Evolutionary conservation across 2,797 vertebrate species (phyloP).

Genomic region (Acridotheres tristis): DNA sequence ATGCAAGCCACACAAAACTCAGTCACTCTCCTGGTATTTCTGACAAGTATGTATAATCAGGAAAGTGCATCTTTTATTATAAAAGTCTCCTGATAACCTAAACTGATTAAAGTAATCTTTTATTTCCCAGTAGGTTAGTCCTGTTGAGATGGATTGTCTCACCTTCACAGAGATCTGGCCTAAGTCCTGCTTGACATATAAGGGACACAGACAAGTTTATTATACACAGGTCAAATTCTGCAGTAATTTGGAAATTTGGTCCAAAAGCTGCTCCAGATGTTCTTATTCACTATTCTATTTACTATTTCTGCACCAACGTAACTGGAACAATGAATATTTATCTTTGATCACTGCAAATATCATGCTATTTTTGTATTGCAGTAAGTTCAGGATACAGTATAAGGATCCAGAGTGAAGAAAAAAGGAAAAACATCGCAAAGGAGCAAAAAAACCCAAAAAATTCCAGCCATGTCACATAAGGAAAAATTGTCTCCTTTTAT

Average conservation of each 20-base stretch:
- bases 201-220: background rate
- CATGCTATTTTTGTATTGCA: background rate
- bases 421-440: background rate
- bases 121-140: constrained; percentile 14
- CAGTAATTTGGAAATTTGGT: background rate
- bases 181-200: background rate
- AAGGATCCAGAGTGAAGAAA: background rate
- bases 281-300: constrained; percentile 3
- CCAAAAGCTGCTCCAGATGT: constrained; percentile 21
- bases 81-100: constrained; percentile 15
- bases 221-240: constrained; percentile 1
- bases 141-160: constrained; percentile 1
- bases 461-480: background rate
- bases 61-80: constrained; percentile 23
- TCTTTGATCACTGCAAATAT: background rate
- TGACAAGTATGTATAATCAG: constrained; percentile 31
- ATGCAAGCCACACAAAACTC: constrained; percentile 52
- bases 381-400: background rate
- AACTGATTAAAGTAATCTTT: constrained; percentile 35
- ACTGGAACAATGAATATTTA: constrained; percentile 26
- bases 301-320: background rate
- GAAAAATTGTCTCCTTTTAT: background rate
- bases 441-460: background rate
- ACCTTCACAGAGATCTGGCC: constrained; percentile 1
- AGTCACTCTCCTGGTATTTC: constrained; percentile 46